Conservation (phyloP, 2,797 vertebrate genomes). For the Stomatorhinus walkeri region DNA sequence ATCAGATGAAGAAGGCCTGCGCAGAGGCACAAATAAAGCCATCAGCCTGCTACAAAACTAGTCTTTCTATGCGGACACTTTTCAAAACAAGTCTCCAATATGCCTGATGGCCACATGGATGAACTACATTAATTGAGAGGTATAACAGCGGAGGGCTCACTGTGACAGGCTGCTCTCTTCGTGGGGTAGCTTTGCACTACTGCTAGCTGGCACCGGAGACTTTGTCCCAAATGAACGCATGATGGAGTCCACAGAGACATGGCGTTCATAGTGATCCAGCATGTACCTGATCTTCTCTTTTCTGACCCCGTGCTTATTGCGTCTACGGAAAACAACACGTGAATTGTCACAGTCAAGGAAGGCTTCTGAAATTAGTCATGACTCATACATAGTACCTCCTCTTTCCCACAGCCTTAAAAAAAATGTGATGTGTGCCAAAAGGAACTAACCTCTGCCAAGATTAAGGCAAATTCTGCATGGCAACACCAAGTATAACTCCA, state of each 20-base stretch:
- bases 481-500: background rate
- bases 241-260: conserved; percentile 72
- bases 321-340: conserved; percentile 53
- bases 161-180: conserved; percentile 38
- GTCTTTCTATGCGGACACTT: background rate
- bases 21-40: conserved; percentile 19
- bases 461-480: background rate
- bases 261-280: conserved; percentile 76
- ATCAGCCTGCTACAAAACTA: background rate
- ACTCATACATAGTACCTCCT: background rate
- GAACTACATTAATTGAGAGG: background rate
- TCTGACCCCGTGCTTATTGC: conserved; percentile 77
- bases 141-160: conserved; percentile 54
- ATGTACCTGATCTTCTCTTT: conserved; percentile 82
- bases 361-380: background rate
- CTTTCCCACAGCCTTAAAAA: background rate
- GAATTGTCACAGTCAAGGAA: background rate
- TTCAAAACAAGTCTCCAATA: background rate
- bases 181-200: conserved; percentile 29
- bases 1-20: conserved; percentile 21
- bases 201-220: conserved; percentile 33
- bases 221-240: conserved; percentile 58
- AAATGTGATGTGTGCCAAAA: background rate
- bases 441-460: background rate
- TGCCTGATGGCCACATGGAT: background rate